phyloP scores from a whole-genome alignment of 2,888 invertebrate genomes.

The Agonum fuliginosum region DNA sequence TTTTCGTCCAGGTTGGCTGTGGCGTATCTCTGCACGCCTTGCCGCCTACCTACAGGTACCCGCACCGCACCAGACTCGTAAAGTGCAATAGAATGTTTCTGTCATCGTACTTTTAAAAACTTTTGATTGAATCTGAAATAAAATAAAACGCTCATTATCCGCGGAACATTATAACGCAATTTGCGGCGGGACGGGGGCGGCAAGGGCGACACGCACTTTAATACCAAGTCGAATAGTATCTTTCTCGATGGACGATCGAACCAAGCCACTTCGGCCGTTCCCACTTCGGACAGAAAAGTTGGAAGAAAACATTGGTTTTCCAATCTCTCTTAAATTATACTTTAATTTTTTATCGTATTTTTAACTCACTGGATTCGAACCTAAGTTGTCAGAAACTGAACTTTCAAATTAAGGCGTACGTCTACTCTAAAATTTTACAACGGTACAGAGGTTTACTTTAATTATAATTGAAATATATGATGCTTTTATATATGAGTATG shows the following conservation, averaged over 20 bases:
- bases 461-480: too few relatives aligned
- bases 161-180: constrained; percentile 55
- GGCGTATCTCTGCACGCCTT: background rate
- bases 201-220: constrained; percentile 18
- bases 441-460: too few relatives aligned
- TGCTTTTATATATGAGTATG: too few relatives aligned
- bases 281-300: background rate
- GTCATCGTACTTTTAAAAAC: constrained; percentile 56
- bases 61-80: constrained; percentile 33
- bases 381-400: too few relatives aligned
- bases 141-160: constrained; percentile 58
- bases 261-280: background rate
- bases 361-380: too few relatives aligned
- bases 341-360: too few relatives aligned
- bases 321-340: too few relatives aligned
- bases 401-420: too few relatives aligned
- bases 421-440: too few relatives aligned
- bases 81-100: constrained; percentile 55
- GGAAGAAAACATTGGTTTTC: too few relatives aligned
- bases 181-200: constrained; percentile 13
- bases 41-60: constrained; percentile 37
- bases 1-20: constrained; percentile 2
- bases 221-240: background rate
- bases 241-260: background rate
- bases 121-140: constrained; percentile 57